phyloP scores from a whole-genome alignment of 1,140 invertebrate genomes.

The Matsumurasca onukii region DNA sequence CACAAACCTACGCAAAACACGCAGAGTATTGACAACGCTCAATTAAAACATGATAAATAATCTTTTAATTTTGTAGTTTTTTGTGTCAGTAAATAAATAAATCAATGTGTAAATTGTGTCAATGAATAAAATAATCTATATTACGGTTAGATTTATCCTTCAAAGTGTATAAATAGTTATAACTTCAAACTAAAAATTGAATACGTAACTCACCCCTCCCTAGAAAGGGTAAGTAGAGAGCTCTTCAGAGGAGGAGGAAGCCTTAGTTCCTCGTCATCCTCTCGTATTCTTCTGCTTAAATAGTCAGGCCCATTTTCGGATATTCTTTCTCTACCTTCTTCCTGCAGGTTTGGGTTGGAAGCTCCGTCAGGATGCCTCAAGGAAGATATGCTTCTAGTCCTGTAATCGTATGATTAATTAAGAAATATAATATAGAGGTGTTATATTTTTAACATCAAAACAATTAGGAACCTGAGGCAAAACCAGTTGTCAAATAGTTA shows the following conservation, averaged over 20 bases:
- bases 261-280: constrained; percentile 40
- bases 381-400: constrained; percentile 63
- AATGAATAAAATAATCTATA: too few species aligned
- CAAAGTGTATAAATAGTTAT: neutral
- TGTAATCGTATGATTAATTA: constrained; percentile 15
- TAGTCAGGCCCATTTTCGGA: constrained; percentile 63
- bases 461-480: neutral
- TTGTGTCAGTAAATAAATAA: too few species aligned
- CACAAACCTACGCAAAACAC: constrained; percentile 34
- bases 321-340: constrained; percentile 51
- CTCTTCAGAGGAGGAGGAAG: constrained; percentile 51
- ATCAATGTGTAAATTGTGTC: too few species aligned
- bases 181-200: constrained; percentile 3
- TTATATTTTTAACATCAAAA: neutral
- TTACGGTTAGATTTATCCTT: too few species aligned
- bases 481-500: neutral
- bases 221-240: constrained; percentile 39
- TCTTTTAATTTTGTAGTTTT: too few species aligned
- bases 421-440: neutral
- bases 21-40: neutral
- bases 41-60: too few species aligned
- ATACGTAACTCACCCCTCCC: constrained; percentile 40
- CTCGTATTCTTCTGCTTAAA: constrained; percentile 34
- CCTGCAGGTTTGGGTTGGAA: constrained; percentile 79
- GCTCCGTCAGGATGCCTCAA: constrained; percentile 85